Conservation (phyloP, 2,797 vertebrate species). For the Coregonus suidteri region DNA sequence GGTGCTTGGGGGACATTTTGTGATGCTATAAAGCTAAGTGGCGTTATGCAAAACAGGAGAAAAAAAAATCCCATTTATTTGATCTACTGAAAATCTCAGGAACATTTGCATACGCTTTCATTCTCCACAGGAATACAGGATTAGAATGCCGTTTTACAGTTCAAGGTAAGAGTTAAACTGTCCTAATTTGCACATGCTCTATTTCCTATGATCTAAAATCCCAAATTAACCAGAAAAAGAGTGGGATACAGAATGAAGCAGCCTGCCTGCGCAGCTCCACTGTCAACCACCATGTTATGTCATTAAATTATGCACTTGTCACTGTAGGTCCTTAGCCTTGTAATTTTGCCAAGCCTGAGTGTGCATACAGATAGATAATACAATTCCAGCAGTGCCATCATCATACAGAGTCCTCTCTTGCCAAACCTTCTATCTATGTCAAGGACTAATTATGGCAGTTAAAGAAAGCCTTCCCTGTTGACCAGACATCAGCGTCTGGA, state of each 20-base stretch:
- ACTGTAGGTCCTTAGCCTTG: slow-evolving; percentile 24
- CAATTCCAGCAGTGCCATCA: not conserved
- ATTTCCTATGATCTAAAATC: slow-evolving; percentile 22
- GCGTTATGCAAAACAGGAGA: not conserved
- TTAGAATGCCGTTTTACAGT: slow-evolving; percentile 4
- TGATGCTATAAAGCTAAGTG: not conserved
- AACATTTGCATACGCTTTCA: not conserved
- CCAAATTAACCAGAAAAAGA: slow-evolving; percentile 12
- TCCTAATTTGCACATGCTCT: slow-evolving; percentile 7
- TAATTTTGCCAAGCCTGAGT: slow-evolving; percentile 27
- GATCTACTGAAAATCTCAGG: not conserved
- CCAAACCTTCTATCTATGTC: not conserved
- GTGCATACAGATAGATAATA: not conserved
- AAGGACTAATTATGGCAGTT: not conserved
- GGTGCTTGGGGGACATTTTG: not conserved
- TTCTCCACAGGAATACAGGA: not conserved
- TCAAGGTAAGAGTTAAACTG: slow-evolving; percentile 12
- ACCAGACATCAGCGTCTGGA: not conserved
- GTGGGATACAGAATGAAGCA: not conserved
- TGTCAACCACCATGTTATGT: slow-evolving; percentile 41
- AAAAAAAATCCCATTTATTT: not conserved
- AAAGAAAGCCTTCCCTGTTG: not conserved
- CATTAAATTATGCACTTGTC: slow-evolving; percentile 36
- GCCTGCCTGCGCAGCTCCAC: slow-evolving; percentile 15
- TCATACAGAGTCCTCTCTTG: not conserved